Base-by-base conservation (phyloP, 2,888 invertebrate species). In the Cryptocephalus moraei region DNA sequence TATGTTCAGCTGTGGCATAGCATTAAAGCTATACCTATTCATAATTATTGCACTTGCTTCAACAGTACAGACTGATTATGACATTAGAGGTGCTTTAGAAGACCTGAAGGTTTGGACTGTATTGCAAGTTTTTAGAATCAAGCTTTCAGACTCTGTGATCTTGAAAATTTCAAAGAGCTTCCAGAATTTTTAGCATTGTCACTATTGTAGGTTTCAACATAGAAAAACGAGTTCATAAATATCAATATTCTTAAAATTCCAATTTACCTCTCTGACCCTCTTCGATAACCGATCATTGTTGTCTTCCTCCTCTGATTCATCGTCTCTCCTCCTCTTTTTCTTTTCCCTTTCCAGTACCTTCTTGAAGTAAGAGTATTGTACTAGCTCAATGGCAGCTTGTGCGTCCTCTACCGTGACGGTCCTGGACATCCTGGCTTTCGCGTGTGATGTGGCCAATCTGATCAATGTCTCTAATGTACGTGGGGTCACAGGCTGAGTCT, bases 401-500 rank as follows among this genome's bases (percentile, higher is more conserved):
- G 97, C 95, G 73, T 99, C 99, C 48, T 84, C 79, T 3, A 78
- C 77, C 6, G 85, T 81, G 1, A 99, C 84, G n/a, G 77, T 80
- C 64, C 84, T 86, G 40, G 92, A 89, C 65, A 99, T 80, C 11
- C 99, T 80, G 22, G 91, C 87, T 69, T 96, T 95, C 10, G 99
- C 97, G 75, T 96, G 95, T 2, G 99, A 96, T 0, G 96, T 99
- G 0, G 97, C 78, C 54, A 99, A 74, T 63, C 99, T 94, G 69
- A 99, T 99, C 65, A 99, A 73, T 0, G 99, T 99, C 77, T 99
- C 99, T 59, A 99, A 70, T 0, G 93, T 88, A 66, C 99, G 86
- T 2, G 94, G 91, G 0, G 99, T 99, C 42, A 99, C 91, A 0
- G 97, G 97, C 72, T 96, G 96, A 0, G 99, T 99, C 86, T 91